Base-by-base conservation (phyloP, 2,113 vertebrate species). In the Brachyistius frenatus region DNA sequence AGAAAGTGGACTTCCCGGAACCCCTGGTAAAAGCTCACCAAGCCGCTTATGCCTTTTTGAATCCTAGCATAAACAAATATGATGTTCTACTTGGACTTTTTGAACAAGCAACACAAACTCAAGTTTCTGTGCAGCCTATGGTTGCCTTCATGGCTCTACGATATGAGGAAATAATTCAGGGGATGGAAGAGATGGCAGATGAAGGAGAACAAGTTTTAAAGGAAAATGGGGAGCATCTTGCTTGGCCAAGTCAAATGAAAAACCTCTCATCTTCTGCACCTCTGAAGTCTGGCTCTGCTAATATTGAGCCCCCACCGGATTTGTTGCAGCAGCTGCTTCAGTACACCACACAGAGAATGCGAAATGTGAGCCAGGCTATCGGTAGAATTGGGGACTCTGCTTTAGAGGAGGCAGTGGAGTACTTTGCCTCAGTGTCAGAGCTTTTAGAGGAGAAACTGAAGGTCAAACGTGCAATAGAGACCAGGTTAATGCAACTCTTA, bases 1-100 rank as follows among this genome's bases (percentile, higher is more conserved):
- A 93, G 68, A 97, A 97, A 78, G 96, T 99, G 11, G 97, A 99
- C 85, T 99, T 99, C 82, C 98, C 98, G 2, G 96, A 97, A 67
- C 58, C 90, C 61, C 93, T 99, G 36, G 97, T 98, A 49, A 95
- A 94, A 76, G 97, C 98, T 78, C 98, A 99, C 80, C 96, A 96
- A 87, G 95, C 93, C 1, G 91, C 96, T 0, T 99, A 99, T 1
- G 88, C 92, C 80, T 99, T 96, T 84, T 92, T 99, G 56, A 97
- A 98, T 74, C 94, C 96, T 36, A 96, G 94, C 83, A 96, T 99
- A 47, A 95, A 94, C 76, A 98, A 96, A 89, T 99, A 97, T 32
- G 96, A 99, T 47, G 73, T 92, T 8, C 77, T 99, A 5, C 89
- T 99, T 80, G 85, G 83, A 35, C 91, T 97, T 84, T 80, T 95